These are phyloP conservation scores for Agrotis exclamationis DNA, from an alignment of 2,888 invertebrate species.

Conservation along the genomic window DNA sequence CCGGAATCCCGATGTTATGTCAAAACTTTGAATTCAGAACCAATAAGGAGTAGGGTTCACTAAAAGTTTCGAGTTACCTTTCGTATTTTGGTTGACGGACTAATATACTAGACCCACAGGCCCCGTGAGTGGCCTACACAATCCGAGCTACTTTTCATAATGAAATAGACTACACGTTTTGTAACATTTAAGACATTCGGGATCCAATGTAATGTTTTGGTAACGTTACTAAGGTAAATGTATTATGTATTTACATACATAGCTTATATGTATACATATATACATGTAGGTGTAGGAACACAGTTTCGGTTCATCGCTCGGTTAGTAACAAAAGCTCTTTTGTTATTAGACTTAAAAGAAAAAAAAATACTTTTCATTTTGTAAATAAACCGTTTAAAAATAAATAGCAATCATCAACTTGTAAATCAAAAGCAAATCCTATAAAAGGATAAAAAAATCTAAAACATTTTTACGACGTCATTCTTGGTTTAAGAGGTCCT, in stretches of 20 bases:
- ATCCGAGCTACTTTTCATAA: conserved; percentile 75
- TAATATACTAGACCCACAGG: too few relatives aligned
- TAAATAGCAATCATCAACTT: conserved; percentile 28
- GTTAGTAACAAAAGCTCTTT: background rate
- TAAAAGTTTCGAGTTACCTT: too few relatives aligned
- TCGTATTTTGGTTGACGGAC: too few relatives aligned
- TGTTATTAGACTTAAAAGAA: background rate
- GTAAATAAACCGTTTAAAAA: background rate
- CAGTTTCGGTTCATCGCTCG: conserved; percentile 2
- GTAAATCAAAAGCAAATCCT: conserved; percentile 37
- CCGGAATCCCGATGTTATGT: too few relatives aligned
- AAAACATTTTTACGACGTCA: conserved; percentile 47
- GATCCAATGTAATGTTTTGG: conserved; percentile 62
- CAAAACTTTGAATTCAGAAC: too few relatives aligned
- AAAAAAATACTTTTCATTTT: background rate
- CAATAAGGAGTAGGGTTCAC: too few relatives aligned
- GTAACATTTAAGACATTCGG: conserved; percentile 54
- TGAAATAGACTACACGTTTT: conserved; percentile 69
- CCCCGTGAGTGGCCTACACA: conserved; percentile 85
- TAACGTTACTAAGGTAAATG: conserved; percentile 48
- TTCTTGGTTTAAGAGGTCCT: conserved; percentile 32
- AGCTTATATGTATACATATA: conserved; percentile 20
- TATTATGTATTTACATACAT: conserved; percentile 47
- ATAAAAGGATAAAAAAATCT: conserved; percentile 14
- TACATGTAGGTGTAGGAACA: conserved; percentile 11